These are phyloP conservation scores for Lepilemur septentrionalis DNA, from an alignment of 2,797 vertebrate genomes.

Conservation along the genomic window DNA sequence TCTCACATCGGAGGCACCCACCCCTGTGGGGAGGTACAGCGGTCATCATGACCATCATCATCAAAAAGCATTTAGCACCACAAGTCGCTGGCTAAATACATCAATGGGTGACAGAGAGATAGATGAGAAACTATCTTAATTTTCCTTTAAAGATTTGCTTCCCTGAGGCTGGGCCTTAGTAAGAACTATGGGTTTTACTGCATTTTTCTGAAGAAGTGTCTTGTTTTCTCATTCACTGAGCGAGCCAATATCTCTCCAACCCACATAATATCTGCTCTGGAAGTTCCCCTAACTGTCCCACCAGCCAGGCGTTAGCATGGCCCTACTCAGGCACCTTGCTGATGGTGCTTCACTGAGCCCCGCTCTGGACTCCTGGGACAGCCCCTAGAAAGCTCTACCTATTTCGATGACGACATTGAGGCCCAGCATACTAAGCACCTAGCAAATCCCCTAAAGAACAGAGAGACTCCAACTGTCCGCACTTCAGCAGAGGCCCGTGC, in stretches of 20 bases:
- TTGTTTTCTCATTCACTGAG: not conserved
- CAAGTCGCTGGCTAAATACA: not conserved
- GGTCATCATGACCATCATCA: not conserved
- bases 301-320: rapidly evolving
- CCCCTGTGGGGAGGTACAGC: not conserved
- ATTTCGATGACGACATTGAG: rapidly evolving
- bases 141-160: conserved; percentile 39
- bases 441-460: not conserved
- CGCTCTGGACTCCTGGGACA: not conserved
- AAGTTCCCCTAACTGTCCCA: not conserved
- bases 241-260: not conserved
- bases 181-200: not conserved
- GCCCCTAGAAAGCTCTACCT: not conserved
- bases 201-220: not conserved
- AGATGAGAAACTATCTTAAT: not conserved
- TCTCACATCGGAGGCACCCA: not conserved
- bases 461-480: not conserved
- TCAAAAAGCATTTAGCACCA: conserved; percentile 22
- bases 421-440: not conserved
- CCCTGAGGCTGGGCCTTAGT: conserved; percentile 3
- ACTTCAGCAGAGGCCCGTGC: not conserved
- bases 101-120: conserved; percentile 11
- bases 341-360: not conserved
- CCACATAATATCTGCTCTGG: not conserved
- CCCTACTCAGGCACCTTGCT: not conserved